Conservation (phyloP, 2,888 invertebrate species). For the Eupithecia abbreviata region DNA sequence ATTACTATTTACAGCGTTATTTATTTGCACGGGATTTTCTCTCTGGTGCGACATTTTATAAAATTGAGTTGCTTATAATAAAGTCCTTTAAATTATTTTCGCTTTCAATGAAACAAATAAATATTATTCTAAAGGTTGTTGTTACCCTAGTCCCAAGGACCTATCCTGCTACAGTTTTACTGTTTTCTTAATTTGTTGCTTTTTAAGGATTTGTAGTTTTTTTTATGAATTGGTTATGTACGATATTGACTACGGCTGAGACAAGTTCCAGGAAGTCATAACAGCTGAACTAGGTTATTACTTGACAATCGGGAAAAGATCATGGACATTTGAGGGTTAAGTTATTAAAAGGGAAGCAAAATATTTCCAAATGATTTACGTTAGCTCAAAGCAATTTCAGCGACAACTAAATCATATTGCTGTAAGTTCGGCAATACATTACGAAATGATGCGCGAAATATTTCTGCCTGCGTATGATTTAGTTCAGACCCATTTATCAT, state of each 20-base stretch:
- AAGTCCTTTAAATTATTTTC: background rate
- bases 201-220: background rate
- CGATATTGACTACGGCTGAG: background rate
- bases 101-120: background rate
- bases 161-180: background rate
- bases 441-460: slow-evolving; percentile 67
- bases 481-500: slow-evolving; percentile 67
- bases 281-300: background rate
- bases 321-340: background rate
- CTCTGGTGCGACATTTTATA: slow-evolving; percentile 2
- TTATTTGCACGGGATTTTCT: slow-evolving; percentile 11
- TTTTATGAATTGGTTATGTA: background rate
- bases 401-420: slow-evolving; percentile 31
- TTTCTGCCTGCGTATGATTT: slow-evolving; percentile 63
- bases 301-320: background rate
- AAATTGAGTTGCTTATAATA: slow-evolving; percentile 5
- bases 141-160: too few species aligned
- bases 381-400: slow-evolving; percentile 43
- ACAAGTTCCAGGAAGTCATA: background rate
- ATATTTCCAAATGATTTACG: slow-evolving; percentile 5
- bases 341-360: background rate
- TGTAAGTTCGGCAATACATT: slow-evolving; percentile 61
- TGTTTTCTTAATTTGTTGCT: background rate
- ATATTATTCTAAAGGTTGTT: background rate
- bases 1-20: slow-evolving; percentile 30